Conservation (phyloP, 2,888 invertebrate genomes). For the Amblyjoppa fuscipennis region DNA sequence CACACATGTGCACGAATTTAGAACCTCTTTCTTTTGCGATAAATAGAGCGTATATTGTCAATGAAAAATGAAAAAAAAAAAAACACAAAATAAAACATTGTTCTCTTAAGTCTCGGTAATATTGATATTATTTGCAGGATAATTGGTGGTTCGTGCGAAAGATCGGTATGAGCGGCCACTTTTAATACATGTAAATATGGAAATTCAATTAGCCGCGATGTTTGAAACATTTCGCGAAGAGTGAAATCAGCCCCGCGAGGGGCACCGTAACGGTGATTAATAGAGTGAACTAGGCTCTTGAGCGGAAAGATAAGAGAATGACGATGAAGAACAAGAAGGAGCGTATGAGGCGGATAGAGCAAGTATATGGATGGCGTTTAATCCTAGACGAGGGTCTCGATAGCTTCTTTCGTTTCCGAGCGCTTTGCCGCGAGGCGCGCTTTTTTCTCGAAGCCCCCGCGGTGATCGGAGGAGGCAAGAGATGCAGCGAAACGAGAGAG, state of each 20-base stretch:
- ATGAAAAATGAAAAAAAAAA: conserved; percentile 28
- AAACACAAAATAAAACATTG: conserved; percentile 19
- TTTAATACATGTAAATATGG: conserved; percentile 67
- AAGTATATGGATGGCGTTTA: conserved; percentile 50
- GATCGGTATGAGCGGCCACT: conserved; percentile 18
- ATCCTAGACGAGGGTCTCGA: conserved; percentile 48
- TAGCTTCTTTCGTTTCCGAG: conserved; percentile 56
- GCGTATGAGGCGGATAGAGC: conserved; percentile 8
- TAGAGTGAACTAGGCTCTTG: conserved; percentile 51
- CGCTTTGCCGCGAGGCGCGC: conserved; percentile 8
- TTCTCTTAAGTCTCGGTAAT: background rate
- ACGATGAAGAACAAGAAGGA: conserved; percentile 19
- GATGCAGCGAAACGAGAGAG: conserved; percentile 57
- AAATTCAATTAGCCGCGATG: conserved; percentile 66
- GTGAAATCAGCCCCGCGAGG: conserved; percentile 46
- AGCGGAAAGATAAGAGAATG: conserved; percentile 43
- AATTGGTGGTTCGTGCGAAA: conserved; percentile 42
- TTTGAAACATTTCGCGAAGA: conserved; percentile 61
- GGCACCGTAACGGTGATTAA: conserved; percentile 59
- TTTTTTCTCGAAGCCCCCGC: conserved; percentile 30
- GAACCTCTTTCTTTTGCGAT: conserved; percentile 65
- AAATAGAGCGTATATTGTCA: conserved; percentile 71
- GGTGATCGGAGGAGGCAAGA: conserved; percentile 38
- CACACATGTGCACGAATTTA: conserved; percentile 20
- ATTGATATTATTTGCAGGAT: conserved; percentile 36